Evolutionary conservation across 2,797 vertebrate genomes (phyloP).

Genomic region (Microchirus variegatus): DNA sequence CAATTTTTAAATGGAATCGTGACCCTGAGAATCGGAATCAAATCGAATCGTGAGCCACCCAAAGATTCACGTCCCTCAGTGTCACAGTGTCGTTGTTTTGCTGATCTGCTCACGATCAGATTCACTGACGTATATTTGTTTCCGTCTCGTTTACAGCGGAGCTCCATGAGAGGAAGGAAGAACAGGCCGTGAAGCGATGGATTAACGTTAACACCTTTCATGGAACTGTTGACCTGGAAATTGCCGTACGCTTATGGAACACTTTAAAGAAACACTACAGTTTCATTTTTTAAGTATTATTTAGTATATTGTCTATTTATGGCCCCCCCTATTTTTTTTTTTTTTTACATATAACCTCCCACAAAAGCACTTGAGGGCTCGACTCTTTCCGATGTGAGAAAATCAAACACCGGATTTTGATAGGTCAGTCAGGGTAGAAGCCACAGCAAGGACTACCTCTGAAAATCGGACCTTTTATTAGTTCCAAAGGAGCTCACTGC

Average conservation of each 20-base stretch:
- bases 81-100: too few relatives aligned
- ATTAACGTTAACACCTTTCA: constrained; percentile 16
- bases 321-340: too few relatives aligned
- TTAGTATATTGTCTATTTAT: constrained; percentile 65
- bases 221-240: constrained; percentile 19
- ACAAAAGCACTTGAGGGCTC: constrained; percentile 62
- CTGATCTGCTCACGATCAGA: not conserved
- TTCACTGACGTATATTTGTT: constrained; percentile 7
- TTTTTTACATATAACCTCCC: constrained; percentile 28
- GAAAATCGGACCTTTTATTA: constrained; percentile 4
- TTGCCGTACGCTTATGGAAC: constrained; percentile 45
- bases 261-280: constrained; percentile 64
- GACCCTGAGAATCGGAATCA: too few relatives aligned
- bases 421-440: constrained; percentile 39
- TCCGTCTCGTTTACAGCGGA: constrained; percentile 4
- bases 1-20: too few relatives aligned
- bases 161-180: constrained; percentile 25
- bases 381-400: constrained; percentile 13
- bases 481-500: constrained; percentile 27
- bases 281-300: constrained; percentile 38
- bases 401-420: constrained; percentile 23
- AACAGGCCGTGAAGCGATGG: constrained; percentile 16
- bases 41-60: too few relatives aligned
- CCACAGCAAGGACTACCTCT: constrained; percentile 22
- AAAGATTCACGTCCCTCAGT: too few relatives aligned